Conservation (phyloP, 2,888 invertebrate genomes). For the Magallana nippona region DNA sequence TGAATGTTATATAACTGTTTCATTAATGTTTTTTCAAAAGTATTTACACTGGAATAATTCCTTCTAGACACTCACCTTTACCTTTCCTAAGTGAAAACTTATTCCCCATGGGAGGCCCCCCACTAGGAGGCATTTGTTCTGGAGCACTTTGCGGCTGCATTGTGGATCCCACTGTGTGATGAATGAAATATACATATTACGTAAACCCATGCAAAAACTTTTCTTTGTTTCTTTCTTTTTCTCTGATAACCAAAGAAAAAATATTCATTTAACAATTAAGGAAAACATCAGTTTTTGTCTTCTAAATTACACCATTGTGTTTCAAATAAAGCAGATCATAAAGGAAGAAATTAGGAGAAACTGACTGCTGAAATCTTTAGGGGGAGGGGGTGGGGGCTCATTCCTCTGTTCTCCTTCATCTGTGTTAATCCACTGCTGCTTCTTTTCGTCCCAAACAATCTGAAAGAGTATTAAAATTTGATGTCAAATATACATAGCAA, state of each 20-base stretch:
- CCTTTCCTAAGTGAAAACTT: conserved; percentile 75
- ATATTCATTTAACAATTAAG: too few species aligned
- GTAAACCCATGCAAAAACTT: too few species aligned
- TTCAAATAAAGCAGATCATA: too few species aligned
- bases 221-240: too few species aligned
- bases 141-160: conserved; percentile 23
- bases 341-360: too few species aligned
- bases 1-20: background rate
- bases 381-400: conserved; percentile 68
- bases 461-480: conserved; percentile 75
- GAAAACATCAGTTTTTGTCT: too few species aligned
- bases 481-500: too few species aligned
- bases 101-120: conserved; percentile 70
- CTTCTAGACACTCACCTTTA: conserved; percentile 65
- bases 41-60: background rate
- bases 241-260: too few species aligned
- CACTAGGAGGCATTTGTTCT: conserved; percentile 68
- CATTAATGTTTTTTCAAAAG: too few species aligned
- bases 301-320: too few species aligned
- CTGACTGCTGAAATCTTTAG: conserved; percentile 66
- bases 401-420: conserved; percentile 85
- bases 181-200: background rate
- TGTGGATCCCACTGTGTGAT: conserved; percentile 31
- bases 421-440: conserved; percentile 91
- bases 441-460: conserved; percentile 96